phyloP scores from a whole-genome alignment of 2,113 vertebrate genomes.

The Scophthalmus maximus region DNA sequence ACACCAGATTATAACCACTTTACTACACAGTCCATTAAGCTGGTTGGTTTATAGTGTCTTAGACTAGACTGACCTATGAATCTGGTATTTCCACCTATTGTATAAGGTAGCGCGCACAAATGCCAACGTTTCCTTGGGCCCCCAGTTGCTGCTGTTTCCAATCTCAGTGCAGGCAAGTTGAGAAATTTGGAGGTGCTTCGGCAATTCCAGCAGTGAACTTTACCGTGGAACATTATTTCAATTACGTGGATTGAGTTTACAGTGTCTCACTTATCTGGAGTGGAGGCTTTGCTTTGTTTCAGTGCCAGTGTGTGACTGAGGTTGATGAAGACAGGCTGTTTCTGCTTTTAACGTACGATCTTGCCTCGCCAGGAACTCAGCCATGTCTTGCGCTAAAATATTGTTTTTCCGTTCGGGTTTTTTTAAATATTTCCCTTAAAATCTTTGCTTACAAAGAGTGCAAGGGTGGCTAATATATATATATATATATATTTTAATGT shows the following conservation, averaged over 20 bases:
- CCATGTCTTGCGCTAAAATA: conserved; percentile 20
- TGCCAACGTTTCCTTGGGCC: background rate
- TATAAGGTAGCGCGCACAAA: too few relatives aligned
- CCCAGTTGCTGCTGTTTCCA: background rate
- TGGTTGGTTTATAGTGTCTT: background rate
- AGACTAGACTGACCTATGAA: too few relatives aligned
- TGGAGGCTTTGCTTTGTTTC: background rate
- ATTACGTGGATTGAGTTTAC: background rate
- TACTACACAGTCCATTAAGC: background rate
- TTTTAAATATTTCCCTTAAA: background rate
- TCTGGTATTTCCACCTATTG: background rate
- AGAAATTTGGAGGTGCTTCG: background rate
- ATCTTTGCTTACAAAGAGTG: background rate
- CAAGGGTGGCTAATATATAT: background rate
- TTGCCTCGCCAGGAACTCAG: background rate
- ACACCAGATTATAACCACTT: background rate
- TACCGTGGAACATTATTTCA: background rate
- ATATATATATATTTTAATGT: background rate
- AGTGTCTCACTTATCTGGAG: background rate
- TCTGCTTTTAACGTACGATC: background rate
- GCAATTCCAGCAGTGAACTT: background rate
- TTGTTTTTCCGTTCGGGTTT: conserved; percentile 1
- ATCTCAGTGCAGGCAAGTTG: background rate
- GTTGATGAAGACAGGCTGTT: background rate
- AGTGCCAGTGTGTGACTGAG: conserved; percentile 1